phyloP scores from a whole-genome alignment of 2,888 invertebrate genomes.

The Leistus spinibarbis region DNA sequence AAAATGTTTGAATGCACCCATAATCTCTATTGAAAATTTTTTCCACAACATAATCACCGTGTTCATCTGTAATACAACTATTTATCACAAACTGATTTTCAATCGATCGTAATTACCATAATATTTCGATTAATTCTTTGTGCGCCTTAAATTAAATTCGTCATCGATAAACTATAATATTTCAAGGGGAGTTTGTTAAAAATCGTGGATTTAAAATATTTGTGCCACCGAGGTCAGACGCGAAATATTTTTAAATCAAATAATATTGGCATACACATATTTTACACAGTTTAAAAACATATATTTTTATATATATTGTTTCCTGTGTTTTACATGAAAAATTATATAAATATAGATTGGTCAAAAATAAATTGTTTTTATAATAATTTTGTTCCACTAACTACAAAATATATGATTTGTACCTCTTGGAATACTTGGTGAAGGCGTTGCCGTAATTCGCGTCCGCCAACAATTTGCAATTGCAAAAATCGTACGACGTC shows the following conservation, averaged over 20 bases:
- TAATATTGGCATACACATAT: not conserved
- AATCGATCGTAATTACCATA: not conserved
- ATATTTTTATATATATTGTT: not conserved
- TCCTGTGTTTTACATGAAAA: not conserved
- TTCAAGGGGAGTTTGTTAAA: no score
- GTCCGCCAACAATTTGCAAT: slow-evolving; percentile 21
- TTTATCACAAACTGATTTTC: not conserved
- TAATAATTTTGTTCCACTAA: not conserved
- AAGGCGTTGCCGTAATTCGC: slow-evolving; percentile 2
- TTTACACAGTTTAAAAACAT: no score
- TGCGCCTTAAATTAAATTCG: no score
- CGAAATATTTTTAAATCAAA: not conserved
- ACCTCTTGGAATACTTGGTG: slow-evolving; percentile 24
- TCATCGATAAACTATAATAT: no score
- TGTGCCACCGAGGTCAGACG: no score
- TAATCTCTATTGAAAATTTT: slow-evolving; percentile 26
- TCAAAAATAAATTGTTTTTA: not conserved
- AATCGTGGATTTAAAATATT: no score
- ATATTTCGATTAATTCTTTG: no score
- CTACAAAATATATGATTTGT: not conserved
- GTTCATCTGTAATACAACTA: slow-evolving; percentile 32
- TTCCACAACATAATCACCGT: slow-evolving; percentile 30
- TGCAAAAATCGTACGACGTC: slow-evolving; percentile 22
- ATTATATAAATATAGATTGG: not conserved
- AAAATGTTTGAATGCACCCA: slow-evolving; percentile 32